A percentile compares a stretch with the other conserved stretches of the same genome.
phyloP scores from a whole-genome alignment of 2,113 vertebrate species.

The Pyxicephalus adspersus region DNA sequence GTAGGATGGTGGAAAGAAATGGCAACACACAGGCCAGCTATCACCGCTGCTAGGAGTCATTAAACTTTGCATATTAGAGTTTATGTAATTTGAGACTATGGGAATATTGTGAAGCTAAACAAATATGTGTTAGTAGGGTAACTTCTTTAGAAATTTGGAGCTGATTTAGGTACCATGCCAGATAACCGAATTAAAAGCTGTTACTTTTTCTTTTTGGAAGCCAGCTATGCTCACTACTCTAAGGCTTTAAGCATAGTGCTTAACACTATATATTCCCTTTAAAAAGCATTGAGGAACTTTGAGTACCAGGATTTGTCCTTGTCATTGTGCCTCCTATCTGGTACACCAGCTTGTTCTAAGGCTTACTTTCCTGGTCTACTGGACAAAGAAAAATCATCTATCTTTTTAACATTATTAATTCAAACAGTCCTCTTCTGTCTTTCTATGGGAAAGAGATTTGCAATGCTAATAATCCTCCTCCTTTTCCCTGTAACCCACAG shows the following conservation, averaged over 20 bases:
- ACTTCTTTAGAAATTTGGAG: neutral
- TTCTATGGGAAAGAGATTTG: slow-evolving; percentile 59
- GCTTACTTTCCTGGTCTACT: slow-evolving; percentile 58
- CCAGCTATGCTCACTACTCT: too few relatives aligned
- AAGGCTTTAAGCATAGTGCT: too few relatives aligned
- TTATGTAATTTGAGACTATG: too few relatives aligned
- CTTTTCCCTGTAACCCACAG: slow-evolving; percentile 69
- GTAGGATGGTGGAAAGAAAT: too few relatives aligned
- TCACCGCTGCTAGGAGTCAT: too few relatives aligned
- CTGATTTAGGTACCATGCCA: neutral
- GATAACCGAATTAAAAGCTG: too few relatives aligned
- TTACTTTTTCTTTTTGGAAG: too few relatives aligned
- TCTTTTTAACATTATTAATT: slow-evolving; percentile 54
- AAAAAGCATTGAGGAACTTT: slow-evolving; percentile 14
- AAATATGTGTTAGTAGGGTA: too few relatives aligned
- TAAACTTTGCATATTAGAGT: too few relatives aligned
- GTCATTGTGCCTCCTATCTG: slow-evolving; percentile 59
- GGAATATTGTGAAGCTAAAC: too few relatives aligned
- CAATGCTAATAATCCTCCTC: slow-evolving; percentile 67
- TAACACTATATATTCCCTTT: neutral
- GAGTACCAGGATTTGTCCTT: slow-evolving; percentile 55
- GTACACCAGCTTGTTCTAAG: slow-evolving; percentile 51
- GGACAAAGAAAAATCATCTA: slow-evolving; percentile 54
- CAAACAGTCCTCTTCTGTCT: slow-evolving; percentile 58
- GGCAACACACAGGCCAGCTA: too few relatives aligned